These are phyloP conservation scores for Diplodus sargus DNA, from an alignment of 2,797 vertebrate genomes.

Conservation along the genomic window DNA sequence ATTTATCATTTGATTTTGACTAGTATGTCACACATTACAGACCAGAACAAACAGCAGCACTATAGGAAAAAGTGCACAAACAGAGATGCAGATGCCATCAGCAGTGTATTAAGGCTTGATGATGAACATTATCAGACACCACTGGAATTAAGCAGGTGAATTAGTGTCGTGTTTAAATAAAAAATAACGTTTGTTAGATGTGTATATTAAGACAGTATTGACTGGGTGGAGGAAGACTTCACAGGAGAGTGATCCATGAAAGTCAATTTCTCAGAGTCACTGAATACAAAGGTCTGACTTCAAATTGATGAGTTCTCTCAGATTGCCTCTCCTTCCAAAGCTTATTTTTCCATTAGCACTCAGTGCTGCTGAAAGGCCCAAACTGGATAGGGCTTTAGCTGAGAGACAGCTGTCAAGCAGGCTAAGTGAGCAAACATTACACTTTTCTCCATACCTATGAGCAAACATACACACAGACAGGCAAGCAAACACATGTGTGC, in stretches of 20 bases:
- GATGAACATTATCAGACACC: slow-evolving; percentile 10
- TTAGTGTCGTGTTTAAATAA: slow-evolving; percentile 42
- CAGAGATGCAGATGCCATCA: background rate
- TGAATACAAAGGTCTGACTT: slow-evolving; percentile 50
- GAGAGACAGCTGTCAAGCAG: slow-evolving; percentile 75
- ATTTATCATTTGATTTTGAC: background rate
- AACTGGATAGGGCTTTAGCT: slow-evolving; percentile 58
- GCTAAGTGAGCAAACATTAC: slow-evolving; percentile 69
- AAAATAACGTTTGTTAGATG: slow-evolving; percentile 14
- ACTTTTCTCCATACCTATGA: slow-evolving; percentile 60
- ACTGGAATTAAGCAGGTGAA: slow-evolving; percentile 35
- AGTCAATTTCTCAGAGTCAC: slow-evolving; percentile 49
- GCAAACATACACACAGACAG: slow-evolving; percentile 70
- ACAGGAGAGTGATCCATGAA: slow-evolving; percentile 50
- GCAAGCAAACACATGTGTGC: slow-evolving; percentile 66
- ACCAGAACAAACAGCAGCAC: background rate
- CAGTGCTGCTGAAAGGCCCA: slow-evolving; percentile 53
- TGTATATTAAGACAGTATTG: slow-evolving; percentile 15
- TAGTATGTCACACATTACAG: background rate
- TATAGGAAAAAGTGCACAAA: background rate
- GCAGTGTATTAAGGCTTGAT: slow-evolving; percentile 1
- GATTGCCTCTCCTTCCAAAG: slow-evolving; percentile 48
- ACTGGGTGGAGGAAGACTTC: slow-evolving; percentile 42
- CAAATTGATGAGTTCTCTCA: slow-evolving; percentile 57
- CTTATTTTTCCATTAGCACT: slow-evolving; percentile 69